Percentiles rank a stretch among this genome's conserved stretches.
These are phyloP conservation scores for Branchinecta lynchi DNA, from an alignment of 1,140 invertebrate species.

Conservation along the genomic window DNA sequence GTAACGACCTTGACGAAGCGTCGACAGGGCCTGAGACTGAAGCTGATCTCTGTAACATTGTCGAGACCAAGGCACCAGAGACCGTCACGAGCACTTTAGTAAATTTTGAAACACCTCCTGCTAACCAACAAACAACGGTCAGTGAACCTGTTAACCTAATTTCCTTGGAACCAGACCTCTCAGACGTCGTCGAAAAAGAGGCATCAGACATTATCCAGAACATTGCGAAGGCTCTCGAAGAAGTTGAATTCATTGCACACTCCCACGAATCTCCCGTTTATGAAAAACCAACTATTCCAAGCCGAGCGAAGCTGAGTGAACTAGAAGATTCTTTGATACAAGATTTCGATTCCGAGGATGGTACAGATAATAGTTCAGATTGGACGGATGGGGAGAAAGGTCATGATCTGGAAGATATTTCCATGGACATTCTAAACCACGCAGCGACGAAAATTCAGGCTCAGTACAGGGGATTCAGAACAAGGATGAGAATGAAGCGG, in stretches of 20 bases:
- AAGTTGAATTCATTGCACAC: background rate
- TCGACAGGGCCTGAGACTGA: no score
- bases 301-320: background rate
- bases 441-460: constrained; percentile 21
- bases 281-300: background rate
- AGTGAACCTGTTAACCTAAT: no score
- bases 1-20: no score
- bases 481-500: constrained; percentile 12
- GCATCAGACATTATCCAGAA: background rate
- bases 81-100: no score
- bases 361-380: background rate
- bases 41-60: no score
- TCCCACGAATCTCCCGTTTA: background rate
- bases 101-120: no score
- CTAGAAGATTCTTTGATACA: background rate
- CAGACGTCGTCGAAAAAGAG: background rate
- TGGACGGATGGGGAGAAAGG: background rate
- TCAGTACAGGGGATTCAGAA: constrained; percentile 16
- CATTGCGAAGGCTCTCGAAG: background rate
- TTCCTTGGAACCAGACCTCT: no score
- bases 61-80: no score
- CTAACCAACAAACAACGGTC: no score
- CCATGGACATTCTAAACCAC: background rate
- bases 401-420: background rate
- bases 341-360: background rate